Conservation (phyloP, 2,113 vertebrate genomes). For the Hippocampus zosterae region DNA sequence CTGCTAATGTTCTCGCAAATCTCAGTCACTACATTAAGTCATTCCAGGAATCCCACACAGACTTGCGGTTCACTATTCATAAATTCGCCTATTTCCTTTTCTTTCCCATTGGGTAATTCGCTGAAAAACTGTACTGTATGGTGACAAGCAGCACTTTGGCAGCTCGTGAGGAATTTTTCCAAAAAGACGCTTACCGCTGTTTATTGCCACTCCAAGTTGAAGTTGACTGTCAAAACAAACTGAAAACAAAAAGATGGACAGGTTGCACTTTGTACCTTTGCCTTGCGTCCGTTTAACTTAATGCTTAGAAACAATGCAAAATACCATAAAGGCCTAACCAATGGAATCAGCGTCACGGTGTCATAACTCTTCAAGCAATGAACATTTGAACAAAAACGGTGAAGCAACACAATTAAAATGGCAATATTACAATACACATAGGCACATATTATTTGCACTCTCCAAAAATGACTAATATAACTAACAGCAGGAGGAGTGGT, state of each 20-base stretch:
- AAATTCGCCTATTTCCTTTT: background rate
- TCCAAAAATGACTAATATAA: too few relatives aligned
- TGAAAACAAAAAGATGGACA: background rate
- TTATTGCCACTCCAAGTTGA: too few relatives aligned
- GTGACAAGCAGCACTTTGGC: too few relatives aligned
- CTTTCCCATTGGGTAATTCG: background rate
- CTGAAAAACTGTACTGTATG: background rate
- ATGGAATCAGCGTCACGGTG: background rate
- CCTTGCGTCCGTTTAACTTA: too few relatives aligned
- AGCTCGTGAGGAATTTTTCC: too few relatives aligned
- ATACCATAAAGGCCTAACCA: too few relatives aligned
- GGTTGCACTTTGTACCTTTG: background rate
- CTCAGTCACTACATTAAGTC: background rate
- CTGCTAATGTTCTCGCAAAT: slow-evolving; percentile 3
- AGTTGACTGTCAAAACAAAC: background rate
- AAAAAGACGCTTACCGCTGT: background rate
- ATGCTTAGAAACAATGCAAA: too few relatives aligned
- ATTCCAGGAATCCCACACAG: background rate
- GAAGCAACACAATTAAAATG: background rate
- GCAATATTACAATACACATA: background rate
- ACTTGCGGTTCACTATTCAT: background rate
- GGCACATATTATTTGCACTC: too few relatives aligned
- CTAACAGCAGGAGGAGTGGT: too few relatives aligned
- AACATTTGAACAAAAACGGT: background rate
- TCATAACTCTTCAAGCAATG: background rate